These are phyloP conservation scores for Apteryx owenii DNA, from an alignment of 2,113 vertebrate species.

Conservation along the genomic window DNA sequence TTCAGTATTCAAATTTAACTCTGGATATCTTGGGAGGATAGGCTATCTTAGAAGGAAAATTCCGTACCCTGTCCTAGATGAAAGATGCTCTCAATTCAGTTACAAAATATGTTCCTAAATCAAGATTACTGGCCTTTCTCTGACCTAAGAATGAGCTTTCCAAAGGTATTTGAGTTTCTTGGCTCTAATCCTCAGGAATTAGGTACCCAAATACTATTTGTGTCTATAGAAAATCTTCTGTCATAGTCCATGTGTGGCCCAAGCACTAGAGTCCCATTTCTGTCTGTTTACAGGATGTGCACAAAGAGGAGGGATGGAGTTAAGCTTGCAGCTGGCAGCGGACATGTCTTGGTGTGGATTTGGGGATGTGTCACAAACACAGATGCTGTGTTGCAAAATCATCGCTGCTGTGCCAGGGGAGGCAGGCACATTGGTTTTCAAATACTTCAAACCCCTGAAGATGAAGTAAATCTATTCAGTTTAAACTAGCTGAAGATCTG, in stretches of 20 bases:
- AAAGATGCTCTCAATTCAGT: not conserved
- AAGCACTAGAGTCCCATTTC: not conserved
- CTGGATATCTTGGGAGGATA: not conserved
- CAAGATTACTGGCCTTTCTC: accelerated
- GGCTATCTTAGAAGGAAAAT: not conserved
- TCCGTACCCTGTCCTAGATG: not conserved
- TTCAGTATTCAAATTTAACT: not conserved
- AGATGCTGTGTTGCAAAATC: not conserved
- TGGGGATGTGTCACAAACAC: not conserved
- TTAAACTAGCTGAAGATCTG: not conserved
- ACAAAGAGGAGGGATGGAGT: not conserved
- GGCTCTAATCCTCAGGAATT: not conserved
- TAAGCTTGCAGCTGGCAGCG: not conserved
- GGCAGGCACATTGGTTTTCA: not conserved
- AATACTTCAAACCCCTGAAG: not conserved
- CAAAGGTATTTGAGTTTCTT: not conserved
- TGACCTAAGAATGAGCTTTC: not conserved
- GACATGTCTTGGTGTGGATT: not conserved
- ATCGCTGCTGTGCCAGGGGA: not conserved
- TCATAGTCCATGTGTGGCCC: accelerated
- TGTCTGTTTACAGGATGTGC: not conserved
- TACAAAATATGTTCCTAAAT: not conserved
- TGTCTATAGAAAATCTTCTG: not conserved
- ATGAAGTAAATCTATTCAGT: not conserved
- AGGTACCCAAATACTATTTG: not conserved